Conservation (phyloP, 2,797 vertebrate species). For the Natrix natrix region DNA sequence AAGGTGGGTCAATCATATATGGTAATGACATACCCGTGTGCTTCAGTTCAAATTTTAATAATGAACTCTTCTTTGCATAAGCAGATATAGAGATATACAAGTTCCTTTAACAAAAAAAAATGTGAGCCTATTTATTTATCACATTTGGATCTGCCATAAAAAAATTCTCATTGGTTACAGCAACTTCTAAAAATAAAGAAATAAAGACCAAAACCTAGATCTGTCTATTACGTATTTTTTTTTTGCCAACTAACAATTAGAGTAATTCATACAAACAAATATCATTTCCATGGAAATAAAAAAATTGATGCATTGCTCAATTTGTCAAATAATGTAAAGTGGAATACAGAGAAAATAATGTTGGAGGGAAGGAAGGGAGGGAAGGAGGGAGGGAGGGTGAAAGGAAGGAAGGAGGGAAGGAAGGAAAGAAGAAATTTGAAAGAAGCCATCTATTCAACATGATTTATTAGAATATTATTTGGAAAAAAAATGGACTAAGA, state of each 20-base stretch:
- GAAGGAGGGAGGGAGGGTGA: slow-evolving; percentile 39
- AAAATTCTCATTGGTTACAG: background rate
- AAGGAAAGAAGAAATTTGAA: slow-evolving; percentile 7
- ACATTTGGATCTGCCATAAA: background rate
- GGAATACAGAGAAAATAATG: background rate
- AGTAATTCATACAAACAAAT: background rate
- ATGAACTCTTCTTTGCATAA: background rate
- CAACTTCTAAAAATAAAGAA: background rate
- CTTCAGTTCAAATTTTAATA: background rate
- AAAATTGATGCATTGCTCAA: slow-evolving; percentile 28
- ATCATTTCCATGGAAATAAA: slow-evolving; percentile 47
- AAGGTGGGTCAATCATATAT: background rate
- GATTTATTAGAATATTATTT: slow-evolving; percentile 56
- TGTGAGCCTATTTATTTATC: background rate
- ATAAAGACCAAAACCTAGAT: background rate
- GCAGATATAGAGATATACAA: background rate
- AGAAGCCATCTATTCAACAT: slow-evolving; percentile 39
- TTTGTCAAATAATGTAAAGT: slow-evolving; percentile 29
- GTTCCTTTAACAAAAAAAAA: background rate
- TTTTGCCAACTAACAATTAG: background rate
- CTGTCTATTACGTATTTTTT: background rate
- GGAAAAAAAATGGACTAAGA: slow-evolving; percentile 32
- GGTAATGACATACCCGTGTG: background rate
- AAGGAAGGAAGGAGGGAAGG: slow-evolving; percentile 33
- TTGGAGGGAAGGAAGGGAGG: slow-evolving; percentile 36